These are phyloP conservation scores for Alauda arvensis DNA, from an alignment of 2,797 vertebrate genomes.

Conservation along the genomic window DNA sequence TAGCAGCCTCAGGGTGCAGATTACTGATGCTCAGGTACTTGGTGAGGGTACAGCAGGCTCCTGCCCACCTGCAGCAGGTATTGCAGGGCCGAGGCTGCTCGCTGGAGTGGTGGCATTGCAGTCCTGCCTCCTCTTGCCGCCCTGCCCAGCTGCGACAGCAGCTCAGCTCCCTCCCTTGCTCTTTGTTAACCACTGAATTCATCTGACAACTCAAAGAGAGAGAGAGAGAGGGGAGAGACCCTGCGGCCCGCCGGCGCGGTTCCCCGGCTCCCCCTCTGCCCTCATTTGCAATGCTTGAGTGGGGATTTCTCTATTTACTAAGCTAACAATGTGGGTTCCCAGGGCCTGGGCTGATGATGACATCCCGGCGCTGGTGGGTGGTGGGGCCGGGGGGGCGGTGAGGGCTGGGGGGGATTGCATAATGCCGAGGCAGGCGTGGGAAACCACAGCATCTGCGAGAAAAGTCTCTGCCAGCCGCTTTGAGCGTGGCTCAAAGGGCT, in stretches of 20 bases:
- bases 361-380: slow-evolving; percentile 52
- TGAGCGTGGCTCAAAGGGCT: slow-evolving; percentile 61
- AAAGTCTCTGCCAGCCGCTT: slow-evolving; percentile 61
- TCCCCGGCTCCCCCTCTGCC: slow-evolving; percentile 85
- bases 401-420: slow-evolving; percentile 39
- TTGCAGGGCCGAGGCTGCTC: not conserved
- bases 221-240: slow-evolving; percentile 53
- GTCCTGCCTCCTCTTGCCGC: not conserved
- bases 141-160: slow-evolving; percentile 46
- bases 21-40: not conserved
- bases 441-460: slow-evolving; percentile 61
- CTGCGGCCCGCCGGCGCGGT: slow-evolving; percentile 35
- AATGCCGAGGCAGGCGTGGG: slow-evolving; percentile 59
- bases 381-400: slow-evolving; percentile 39
- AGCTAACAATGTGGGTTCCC: slow-evolving; percentile 66
- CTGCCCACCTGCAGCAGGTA: not conserved
- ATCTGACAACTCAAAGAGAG: slow-evolving; percentile 65
- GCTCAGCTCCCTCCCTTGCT: slow-evolving; percentile 39
- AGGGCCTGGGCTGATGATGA: slow-evolving; percentile 57
- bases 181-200: slow-evolving; percentile 70
- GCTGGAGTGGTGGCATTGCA: not conserved
- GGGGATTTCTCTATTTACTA: slow-evolving; percentile 92
- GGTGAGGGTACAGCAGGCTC: fast-evolving
- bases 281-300: slow-evolving; percentile 92
- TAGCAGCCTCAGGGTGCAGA: not conserved